Evolutionary conservation across 2,113 vertebrate genomes (phyloP).

Genomic region (Choloepus hoffmanni): DNA sequence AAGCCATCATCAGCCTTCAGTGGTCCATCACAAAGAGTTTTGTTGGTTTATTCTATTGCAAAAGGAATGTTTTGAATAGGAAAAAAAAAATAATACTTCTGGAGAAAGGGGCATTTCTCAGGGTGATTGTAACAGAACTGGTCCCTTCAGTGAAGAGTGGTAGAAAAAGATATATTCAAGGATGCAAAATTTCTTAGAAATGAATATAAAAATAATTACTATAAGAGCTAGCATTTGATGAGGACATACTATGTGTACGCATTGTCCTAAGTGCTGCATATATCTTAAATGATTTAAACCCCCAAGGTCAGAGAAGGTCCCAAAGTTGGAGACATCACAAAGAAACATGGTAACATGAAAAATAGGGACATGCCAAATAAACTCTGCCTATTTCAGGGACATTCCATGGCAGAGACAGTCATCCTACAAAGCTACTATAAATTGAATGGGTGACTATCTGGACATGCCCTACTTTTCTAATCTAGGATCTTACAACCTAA

Average conservation of each 20-base stretch:
- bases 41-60: background rate
- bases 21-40: background rate
- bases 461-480: background rate
- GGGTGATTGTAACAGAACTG: background rate
- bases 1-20: background rate
- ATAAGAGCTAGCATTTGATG: background rate
- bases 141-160: background rate
- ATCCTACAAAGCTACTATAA: background rate
- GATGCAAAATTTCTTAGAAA: background rate
- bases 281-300: background rate
- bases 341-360: background rate
- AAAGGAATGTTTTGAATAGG: slow-evolving; percentile 34
- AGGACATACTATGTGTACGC: background rate
- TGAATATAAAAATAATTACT: background rate
- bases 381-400: background rate
- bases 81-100: background rate
- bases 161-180: background rate
- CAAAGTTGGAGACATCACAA: background rate
- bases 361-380: background rate
- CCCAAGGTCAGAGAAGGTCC: background rate
- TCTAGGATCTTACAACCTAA: background rate
- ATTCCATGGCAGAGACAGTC: background rate
- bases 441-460: background rate
- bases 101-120: background rate
- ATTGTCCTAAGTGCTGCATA: background rate